Conservation (phyloP, 2,888 invertebrate genomes). For the Pterostichus niger region DNA sequence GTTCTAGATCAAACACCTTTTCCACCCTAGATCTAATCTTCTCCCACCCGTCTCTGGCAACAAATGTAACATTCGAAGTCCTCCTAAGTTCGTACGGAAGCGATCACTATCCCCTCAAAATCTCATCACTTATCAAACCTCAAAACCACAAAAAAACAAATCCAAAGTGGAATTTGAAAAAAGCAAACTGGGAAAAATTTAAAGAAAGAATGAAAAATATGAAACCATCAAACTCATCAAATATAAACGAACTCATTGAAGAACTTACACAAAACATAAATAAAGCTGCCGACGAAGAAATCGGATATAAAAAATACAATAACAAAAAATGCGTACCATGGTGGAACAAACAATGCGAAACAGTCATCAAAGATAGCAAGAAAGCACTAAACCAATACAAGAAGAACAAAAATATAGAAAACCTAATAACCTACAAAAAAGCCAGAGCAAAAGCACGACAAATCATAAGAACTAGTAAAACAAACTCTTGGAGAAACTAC, state of each 20-base stretch:
- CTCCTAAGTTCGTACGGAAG: neutral
- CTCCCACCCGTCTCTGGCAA: neutral
- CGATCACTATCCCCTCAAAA: neutral
- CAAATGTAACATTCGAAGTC: neutral
- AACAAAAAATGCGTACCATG: conserved; percentile 15
- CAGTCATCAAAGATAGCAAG: neutral
- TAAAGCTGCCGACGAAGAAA: neutral
- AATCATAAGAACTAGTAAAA: neutral
- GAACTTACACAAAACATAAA: neutral
- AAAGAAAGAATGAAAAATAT: neutral
- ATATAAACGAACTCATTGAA: neutral
- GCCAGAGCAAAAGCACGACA: neutral
- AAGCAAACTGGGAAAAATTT: neutral
- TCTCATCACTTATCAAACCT: neutral
- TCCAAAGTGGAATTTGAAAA: neutral
- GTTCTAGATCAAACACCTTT: neutral
- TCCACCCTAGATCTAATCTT: neutral
- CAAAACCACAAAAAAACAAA: neutral
- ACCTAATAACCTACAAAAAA: conserved; percentile 4
- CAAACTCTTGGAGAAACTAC: conserved; percentile 30
- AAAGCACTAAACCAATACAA: conserved; percentile 14
- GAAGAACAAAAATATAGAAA: conserved; percentile 1
- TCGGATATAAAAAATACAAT: neutral
- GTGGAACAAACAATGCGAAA: neutral
- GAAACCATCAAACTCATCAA: neutral